These are phyloP conservation scores for Drosophila insularis DNA, from an alignment of 1,140 invertebrate genomes.

Conservation along the genomic window DNA sequence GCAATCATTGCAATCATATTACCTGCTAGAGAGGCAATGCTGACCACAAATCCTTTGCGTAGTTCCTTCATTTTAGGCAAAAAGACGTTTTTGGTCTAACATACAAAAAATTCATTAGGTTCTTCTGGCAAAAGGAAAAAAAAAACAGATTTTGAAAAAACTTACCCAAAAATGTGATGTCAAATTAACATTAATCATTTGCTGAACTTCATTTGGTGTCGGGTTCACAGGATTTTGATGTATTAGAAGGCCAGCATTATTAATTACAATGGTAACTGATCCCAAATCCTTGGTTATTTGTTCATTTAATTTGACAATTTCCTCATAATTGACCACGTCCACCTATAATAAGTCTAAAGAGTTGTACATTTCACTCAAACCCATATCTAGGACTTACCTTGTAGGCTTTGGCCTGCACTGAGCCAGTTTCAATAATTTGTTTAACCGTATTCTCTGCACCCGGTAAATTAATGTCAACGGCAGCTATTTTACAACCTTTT, in stretches of 20 bases:
- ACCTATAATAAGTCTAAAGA: constrained; percentile 16
- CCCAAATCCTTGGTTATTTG: constrained; percentile 54
- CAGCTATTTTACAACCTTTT: constrained; percentile 55
- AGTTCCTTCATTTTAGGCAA: constrained; percentile 92
- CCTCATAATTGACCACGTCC: constrained; percentile 38
- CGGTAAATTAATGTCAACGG: constrained; percentile 45
- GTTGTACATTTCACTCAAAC: not conserved
- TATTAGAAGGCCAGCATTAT: constrained; percentile 68
- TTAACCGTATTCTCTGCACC: constrained; percentile 54
- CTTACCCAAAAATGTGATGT: constrained; percentile 65
- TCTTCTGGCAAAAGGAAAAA: not conserved
- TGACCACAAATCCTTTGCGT: constrained; percentile 92
- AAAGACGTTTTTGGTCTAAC: constrained; percentile 85
- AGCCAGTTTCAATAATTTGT: constrained; percentile 28
- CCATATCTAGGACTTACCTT: constrained; percentile 23
- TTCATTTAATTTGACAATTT: constrained; percentile 30
- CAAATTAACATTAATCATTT: constrained; percentile 62
- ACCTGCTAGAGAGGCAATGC: constrained; percentile 91
- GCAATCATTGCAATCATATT: not conserved
- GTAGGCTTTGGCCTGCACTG: constrained; percentile 49
- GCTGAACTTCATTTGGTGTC: constrained; percentile 42
- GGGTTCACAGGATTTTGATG: constrained; percentile 31
- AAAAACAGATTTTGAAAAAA: not conserved
- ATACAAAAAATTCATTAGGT: constrained; percentile 14
- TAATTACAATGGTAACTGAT: constrained; percentile 61